These are phyloP conservation scores for Goniozus legneri DNA, from an alignment of 1,140 invertebrate genomes.

Conservation along the genomic window DNA sequence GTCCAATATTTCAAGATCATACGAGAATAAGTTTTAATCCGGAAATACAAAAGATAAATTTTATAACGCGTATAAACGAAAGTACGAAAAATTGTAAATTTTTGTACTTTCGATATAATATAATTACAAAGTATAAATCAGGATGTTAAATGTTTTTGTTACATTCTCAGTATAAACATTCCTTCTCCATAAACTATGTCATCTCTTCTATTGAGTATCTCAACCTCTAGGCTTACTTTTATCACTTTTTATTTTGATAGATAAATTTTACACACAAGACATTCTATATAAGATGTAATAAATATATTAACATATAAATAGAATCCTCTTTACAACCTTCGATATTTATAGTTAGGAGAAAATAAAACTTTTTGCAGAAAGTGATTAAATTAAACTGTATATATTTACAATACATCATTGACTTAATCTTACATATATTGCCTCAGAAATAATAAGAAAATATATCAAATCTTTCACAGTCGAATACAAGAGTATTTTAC, in stretches of 20 bases:
- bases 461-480: background rate
- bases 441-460: background rate
- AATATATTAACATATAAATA: conserved; percentile 37
- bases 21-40: too few species aligned
- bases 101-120: too few species aligned
- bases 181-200: too few species aligned
- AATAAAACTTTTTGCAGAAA: background rate
- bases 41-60: too few species aligned
- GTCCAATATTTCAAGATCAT: too few species aligned
- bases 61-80: too few species aligned
- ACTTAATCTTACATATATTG: background rate
- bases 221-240: conserved; percentile 29
- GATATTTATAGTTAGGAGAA: conserved; percentile 5
- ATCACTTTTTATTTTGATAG: conserved; percentile 46
- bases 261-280: conserved; percentile 46
- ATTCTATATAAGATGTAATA: conserved; percentile 41
- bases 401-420: background rate
- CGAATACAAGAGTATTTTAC: conserved; percentile 5
- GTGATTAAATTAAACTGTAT: background rate
- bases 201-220: conserved; percentile 21
- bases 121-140: too few species aligned
- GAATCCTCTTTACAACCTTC: conserved; percentile 37
- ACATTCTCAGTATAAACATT: too few species aligned
- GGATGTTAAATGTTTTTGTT: too few species aligned
- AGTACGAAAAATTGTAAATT: too few species aligned